Percentiles rank a stretch among this genome's conserved stretches.
phyloP scores from a whole-genome alignment of 30 jellyfish, hydroid and myxozoan genomes.

The Pseudorhiza aurosa region DNA sequence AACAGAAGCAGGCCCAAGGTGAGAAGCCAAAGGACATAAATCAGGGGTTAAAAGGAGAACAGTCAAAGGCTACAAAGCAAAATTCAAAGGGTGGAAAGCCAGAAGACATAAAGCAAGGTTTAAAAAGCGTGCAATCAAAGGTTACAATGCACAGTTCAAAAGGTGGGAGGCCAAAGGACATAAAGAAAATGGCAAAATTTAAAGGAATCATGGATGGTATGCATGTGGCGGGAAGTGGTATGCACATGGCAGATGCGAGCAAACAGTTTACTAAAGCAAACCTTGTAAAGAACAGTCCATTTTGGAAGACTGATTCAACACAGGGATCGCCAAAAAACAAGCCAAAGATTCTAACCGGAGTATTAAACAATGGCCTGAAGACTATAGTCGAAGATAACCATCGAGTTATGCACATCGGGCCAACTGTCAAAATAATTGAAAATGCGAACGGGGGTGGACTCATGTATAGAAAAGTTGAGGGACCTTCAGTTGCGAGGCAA shows the following conservation, averaged over 20 bases:
- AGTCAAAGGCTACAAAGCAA: conserved; percentile 1
- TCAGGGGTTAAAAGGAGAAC: not conserved
- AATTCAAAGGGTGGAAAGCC: not conserved
- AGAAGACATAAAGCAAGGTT: too few relatives aligned
- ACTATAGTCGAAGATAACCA: conserved; percentile 29
- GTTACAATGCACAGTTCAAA: not conserved
- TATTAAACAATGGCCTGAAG: conserved; percentile 32
- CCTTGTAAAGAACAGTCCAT: too few relatives aligned
- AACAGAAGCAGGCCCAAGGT: conserved; percentile 15
- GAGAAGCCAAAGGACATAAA: not conserved
- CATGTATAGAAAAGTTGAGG: conserved; percentile 27
- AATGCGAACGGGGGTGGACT: conserved; percentile 37
- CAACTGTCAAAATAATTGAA: conserved; percentile 60
- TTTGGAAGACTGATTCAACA: not conserved
- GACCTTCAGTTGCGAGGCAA: conserved; percentile 18
- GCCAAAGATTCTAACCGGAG: conserved; percentile 15
- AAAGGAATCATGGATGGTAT: not conserved
- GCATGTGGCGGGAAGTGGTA: not conserved
- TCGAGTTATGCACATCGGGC: conserved; percentile 51
- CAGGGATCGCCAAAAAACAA: not conserved
- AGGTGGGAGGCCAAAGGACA: not conserved
- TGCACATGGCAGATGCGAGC: not conserved
- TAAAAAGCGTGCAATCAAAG: not conserved
- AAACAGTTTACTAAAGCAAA: too few relatives aligned
- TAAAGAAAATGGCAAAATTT: not conserved